Evolutionary conservation across 2,113 vertebrate species (phyloP).

Genomic region (Mirounga angustirostris): DNA sequence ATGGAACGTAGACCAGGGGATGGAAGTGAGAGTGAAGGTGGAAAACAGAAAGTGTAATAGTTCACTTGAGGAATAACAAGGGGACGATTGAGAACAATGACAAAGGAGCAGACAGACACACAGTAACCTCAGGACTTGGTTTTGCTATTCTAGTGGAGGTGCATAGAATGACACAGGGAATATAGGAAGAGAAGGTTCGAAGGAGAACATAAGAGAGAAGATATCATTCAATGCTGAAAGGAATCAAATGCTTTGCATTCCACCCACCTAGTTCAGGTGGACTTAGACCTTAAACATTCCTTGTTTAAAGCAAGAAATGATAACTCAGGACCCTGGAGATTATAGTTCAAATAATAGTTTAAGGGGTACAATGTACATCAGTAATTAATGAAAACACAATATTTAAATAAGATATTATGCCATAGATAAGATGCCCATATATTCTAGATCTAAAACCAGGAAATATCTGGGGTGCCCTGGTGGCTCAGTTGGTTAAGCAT

Average conservation of each 20-base stretch:
- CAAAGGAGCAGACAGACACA: background rate
- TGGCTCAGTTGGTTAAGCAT: background rate
- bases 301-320: background rate
- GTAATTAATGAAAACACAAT: background rate
- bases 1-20: background rate
- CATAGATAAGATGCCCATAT: background rate
- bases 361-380: background rate
- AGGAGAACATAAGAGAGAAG: background rate
- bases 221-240: background rate
- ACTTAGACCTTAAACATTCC: background rate
- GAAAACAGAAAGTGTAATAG: background rate
- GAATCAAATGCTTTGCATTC: background rate
- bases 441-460: background rate
- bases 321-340: background rate
- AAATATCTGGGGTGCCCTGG: background rate
- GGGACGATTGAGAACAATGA: background rate
- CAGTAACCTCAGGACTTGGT: background rate
- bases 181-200: background rate
- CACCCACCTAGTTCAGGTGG: background rate
- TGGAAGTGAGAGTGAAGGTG: background rate
- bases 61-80: background rate
- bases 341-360: constrained; percentile 14
- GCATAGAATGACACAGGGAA: background rate
- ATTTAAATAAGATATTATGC: background rate
- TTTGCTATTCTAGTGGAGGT: background rate